Evolutionary conservation across 2,113 vertebrate genomes (phyloP).

Genomic region (Oxygymnocypris stewartii): DNA sequence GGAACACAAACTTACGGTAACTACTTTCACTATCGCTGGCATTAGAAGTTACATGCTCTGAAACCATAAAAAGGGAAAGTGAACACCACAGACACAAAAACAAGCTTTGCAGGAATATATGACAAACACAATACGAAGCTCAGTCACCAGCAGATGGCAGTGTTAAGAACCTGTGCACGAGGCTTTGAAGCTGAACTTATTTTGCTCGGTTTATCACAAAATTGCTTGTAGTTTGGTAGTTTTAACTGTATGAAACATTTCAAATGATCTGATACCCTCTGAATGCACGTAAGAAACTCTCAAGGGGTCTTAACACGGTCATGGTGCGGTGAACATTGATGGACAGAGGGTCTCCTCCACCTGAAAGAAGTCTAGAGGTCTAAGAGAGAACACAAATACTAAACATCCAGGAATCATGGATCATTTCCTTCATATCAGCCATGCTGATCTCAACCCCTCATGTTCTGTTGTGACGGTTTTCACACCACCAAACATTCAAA

Average conservation of each 20-base stretch:
- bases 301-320: conserved; percentile 32
- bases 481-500: background rate
- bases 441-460: conserved; percentile 1
- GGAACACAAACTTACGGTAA: conserved; percentile 90
- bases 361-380: background rate
- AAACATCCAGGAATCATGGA: background rate
- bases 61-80: conserved; percentile 87
- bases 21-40: conserved; percentile 99
- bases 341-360: conserved; percentile 25
- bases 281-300: background rate
- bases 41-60: conserved; percentile 98
- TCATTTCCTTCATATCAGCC: background rate
- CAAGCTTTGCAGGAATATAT: conserved; percentile 43
- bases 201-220: background rate
- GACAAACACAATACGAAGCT: background rate
- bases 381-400: background rate
- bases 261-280: conserved; percentile 1
- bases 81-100: conserved; percentile 72
- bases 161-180: conserved; percentile 40
- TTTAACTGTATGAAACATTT: background rate
- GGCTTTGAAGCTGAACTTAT: background rate
- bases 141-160: conserved; percentile 63
- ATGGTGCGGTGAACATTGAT: conserved; percentile 2
- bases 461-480: background rate
- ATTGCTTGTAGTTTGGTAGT: background rate